Evolutionary conservation across 2,888 invertebrate genomes (phyloP).

Genomic region (Dascillus cervinus): DNA sequence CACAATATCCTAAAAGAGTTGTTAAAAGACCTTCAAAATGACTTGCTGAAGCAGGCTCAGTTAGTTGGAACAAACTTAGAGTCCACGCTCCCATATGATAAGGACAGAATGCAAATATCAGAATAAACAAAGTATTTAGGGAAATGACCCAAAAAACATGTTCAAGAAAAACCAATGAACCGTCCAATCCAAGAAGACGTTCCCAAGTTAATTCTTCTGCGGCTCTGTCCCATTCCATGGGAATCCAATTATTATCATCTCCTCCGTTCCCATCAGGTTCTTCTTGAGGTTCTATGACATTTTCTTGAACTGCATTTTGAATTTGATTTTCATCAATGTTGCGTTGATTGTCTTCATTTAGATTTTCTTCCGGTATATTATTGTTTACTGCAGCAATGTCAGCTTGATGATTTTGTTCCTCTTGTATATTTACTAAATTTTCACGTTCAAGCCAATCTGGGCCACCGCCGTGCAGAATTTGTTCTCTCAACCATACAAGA

Average conservation of each 20-base stretch:
- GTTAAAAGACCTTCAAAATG: slow-evolving; percentile 92
- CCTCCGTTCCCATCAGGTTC: slow-evolving; percentile 53
- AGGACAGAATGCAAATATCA: slow-evolving; percentile 95
- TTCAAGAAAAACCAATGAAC: slow-evolving; percentile 93
- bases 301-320: slow-evolving; percentile 30
- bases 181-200: slow-evolving; percentile 88
- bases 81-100: slow-evolving; percentile 90
- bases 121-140: slow-evolving; percentile 90
- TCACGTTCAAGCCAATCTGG: slow-evolving; percentile 92
- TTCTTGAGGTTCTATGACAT: slow-evolving; percentile 18
- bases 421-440: slow-evolving; percentile 38
- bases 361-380: slow-evolving; percentile 10
- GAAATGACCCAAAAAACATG: slow-evolving; percentile 99
- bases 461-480: slow-evolving; percentile 94
- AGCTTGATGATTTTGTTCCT: slow-evolving; percentile 18
- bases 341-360: slow-evolving; percentile 8
- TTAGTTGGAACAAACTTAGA: slow-evolving; percentile 62
- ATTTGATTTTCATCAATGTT: slow-evolving; percentile 24
- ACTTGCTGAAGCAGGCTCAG: slow-evolving; percentile 60
- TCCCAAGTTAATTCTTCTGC: slow-evolving; percentile 99
- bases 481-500: slow-evolving; percentile 94
- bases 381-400: slow-evolving; percentile 21
- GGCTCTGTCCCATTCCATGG: slow-evolving; percentile 97
- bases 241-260: slow-evolving; percentile 92
- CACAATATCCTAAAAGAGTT: slow-evolving; percentile 87